Conservation (phyloP, 1,140 invertebrate genomes). For the Nymphalis io region DNA sequence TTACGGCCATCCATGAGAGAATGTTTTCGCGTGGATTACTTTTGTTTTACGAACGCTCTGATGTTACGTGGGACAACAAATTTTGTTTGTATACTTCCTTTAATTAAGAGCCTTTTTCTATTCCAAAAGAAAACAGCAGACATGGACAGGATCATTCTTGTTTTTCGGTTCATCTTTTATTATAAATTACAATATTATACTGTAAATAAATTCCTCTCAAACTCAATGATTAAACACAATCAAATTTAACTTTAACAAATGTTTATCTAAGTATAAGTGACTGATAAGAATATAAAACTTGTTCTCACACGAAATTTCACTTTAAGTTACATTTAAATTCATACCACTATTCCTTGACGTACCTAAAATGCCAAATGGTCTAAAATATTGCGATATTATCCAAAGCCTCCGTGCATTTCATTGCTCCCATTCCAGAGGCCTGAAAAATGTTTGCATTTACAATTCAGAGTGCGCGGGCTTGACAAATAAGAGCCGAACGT, state of each 20-base stretch:
- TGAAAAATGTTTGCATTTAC: constrained; percentile 10
- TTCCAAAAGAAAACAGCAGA: too few relatives aligned
- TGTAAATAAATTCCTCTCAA: too few relatives aligned
- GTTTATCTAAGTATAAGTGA: too few relatives aligned
- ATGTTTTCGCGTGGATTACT: neutral
- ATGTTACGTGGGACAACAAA: neutral
- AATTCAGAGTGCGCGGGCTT: neutral
- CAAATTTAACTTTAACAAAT: too few relatives aligned
- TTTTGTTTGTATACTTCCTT: too few relatives aligned
- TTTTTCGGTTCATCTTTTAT: too few relatives aligned
- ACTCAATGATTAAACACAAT: too few relatives aligned
- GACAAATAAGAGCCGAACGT: constrained; percentile 6
- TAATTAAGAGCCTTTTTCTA: too few relatives aligned
- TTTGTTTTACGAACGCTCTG: neutral
- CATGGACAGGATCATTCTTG: too few relatives aligned
- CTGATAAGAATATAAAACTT: too few relatives aligned
- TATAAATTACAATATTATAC: too few relatives aligned
- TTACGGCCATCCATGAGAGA: neutral
- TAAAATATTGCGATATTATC: constrained; percentile 9
- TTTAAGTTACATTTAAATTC: neutral
- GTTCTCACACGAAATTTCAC: neutral
- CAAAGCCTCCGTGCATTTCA: constrained; percentile 2
- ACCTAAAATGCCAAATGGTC: neutral
- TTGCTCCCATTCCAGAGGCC: constrained; percentile 3
- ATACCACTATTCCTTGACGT: neutral